A percentile compares a stretch with the other conserved stretches of the same genome.
phyloP scores from a whole-genome alignment of 2,113 vertebrate species.

The Calyptomena viridis region DNA sequence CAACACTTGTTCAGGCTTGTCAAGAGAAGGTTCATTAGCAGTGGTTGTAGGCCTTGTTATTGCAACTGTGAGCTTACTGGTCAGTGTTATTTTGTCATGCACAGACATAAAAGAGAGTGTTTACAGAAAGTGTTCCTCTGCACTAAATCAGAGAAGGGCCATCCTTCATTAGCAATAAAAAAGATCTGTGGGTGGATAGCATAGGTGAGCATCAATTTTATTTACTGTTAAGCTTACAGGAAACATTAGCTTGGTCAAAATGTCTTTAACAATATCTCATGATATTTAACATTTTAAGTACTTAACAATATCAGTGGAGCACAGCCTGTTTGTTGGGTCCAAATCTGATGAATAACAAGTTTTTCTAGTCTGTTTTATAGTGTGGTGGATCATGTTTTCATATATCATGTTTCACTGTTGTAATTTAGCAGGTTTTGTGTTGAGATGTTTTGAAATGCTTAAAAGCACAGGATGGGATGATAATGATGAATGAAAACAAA shows the following conservation, averaged over 20 bases:
- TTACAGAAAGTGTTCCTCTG: neutral
- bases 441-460: neutral
- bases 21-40: neutral
- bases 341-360: neutral
- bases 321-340: neutral
- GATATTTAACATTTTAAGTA: neutral
- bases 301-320: neutral
- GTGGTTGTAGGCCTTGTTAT: neutral
- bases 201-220: neutral
- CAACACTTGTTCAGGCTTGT: neutral
- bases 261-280: neutral
- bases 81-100: neutral
- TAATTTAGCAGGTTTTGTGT: neutral
- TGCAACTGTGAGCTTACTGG: neutral
- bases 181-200: neutral
- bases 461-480: neutral
- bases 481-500: neutral
- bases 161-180: neutral
- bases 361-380: neutral
- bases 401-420: fast-evolving
- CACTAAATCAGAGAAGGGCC: fast-evolving
- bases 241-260: neutral
- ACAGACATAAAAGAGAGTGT: neutral
- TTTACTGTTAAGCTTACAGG: neutral
- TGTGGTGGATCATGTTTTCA: neutral